Evolutionary conservation across 1,140 invertebrate genomes (phyloP).

Genomic region (Arion vulgaris): DNA sequence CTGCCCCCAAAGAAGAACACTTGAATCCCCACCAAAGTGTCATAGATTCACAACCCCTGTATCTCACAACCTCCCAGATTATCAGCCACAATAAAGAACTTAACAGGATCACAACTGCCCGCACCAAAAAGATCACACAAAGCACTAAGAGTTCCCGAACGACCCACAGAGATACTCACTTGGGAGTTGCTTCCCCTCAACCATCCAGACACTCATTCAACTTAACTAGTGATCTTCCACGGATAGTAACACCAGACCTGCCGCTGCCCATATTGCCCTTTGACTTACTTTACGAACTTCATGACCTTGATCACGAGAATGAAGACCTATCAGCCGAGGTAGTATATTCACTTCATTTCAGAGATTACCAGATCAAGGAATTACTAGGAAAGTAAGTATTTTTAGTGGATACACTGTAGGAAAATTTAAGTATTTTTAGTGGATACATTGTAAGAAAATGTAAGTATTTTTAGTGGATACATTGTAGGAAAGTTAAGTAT

Average conservation of each 20-base stretch:
- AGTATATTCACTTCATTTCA: slow-evolving; percentile 14
- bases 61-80: not conserved
- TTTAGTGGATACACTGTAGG: too few relatives aligned
- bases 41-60: not conserved
- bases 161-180: not conserved
- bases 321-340: slow-evolving; percentile 32
- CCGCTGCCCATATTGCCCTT: not conserved
- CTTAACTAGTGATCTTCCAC: not conserved
- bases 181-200: not conserved
- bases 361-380: slow-evolving; percentile 19
- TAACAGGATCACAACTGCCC: not conserved
- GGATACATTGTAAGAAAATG: not conserved
- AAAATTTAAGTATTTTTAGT: too few relatives aligned
- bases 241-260: not conserved
- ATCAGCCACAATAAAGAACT: not conserved
- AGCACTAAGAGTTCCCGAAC: not conserved
- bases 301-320: slow-evolving; percentile 23
- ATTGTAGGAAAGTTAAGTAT: too few relatives aligned
- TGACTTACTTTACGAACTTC: slow-evolving; percentile 15
- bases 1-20: not conserved
- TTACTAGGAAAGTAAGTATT: slow-evolving; percentile 29
- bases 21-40: not conserved
- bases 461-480: not conserved
- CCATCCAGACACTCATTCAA: not conserved
- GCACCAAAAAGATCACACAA: not conserved